Percentiles rank a stretch among this genome's conserved stretches.
phyloP scores from a whole-genome alignment of 1,140 invertebrate genomes.

The Ceratitis capitata region DNA sequence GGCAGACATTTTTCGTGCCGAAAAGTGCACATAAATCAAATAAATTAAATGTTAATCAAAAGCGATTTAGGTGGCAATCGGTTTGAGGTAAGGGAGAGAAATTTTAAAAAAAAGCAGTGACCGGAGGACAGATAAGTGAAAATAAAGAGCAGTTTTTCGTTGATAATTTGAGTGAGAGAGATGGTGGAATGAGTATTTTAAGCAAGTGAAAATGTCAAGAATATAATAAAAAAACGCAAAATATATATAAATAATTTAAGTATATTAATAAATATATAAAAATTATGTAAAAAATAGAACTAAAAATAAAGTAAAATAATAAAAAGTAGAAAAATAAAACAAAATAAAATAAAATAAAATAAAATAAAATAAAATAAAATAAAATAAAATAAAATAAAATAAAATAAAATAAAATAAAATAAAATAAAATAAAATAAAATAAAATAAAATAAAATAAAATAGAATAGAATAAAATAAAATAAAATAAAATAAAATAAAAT shows the following conservation, averaged over 20 bases:
- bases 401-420: no score
- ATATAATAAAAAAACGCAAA: background rate
- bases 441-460: constrained; percentile 4
- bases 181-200: background rate
- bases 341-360: background rate
- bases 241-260: background rate
- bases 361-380: constrained; percentile 12
- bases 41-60: constrained; percentile 26
- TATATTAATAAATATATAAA: no score
- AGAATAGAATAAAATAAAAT: background rate
- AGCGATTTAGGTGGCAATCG: constrained; percentile 2
- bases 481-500: background rate
- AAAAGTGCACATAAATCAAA: constrained; percentile 7
- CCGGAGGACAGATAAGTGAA: background rate
- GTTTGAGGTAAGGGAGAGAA: background rate
- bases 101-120: background rate
- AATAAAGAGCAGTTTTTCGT: background rate
- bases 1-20: no score
- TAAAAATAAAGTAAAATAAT: background rate
- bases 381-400: no score
- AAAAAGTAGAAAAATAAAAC: background rate
- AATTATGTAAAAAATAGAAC: background rate
- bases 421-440: no score
- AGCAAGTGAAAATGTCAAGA: background rate
- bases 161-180: no score